Conservation (phyloP, 2,113 vertebrate species). For the Urocynchramus pylzowi region DNA sequence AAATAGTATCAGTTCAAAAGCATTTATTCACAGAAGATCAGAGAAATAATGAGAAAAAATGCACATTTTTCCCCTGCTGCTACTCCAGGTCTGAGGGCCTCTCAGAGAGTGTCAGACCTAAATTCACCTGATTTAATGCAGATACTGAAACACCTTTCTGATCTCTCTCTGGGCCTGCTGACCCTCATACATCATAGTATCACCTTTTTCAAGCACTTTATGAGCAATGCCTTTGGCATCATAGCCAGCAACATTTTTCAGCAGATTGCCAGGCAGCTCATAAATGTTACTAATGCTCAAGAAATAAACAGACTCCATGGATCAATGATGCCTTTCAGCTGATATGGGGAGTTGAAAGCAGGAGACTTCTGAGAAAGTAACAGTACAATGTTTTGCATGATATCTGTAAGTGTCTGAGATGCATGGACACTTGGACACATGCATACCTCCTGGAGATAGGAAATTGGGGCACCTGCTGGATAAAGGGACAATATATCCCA, state of each 20-base stretch:
- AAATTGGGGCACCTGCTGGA: background rate
- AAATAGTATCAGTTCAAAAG: background rate
- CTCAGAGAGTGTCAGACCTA: background rate
- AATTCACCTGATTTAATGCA: background rate
- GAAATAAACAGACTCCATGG: background rate
- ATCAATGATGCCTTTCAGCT: background rate
- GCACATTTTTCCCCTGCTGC: background rate
- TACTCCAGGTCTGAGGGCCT: background rate
- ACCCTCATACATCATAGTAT: background rate
- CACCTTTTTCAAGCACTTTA: background rate
- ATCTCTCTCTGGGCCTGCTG: background rate
- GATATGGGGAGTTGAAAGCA: background rate
- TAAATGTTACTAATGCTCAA: background rate
- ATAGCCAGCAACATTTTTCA: background rate
- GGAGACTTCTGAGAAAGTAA: background rate
- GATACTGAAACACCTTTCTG: background rate
- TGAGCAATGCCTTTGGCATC: background rate
- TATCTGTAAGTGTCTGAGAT: background rate
- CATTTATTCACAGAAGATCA: background rate
- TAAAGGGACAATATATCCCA: background rate
- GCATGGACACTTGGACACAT: too few species aligned
- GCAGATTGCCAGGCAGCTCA: background rate
- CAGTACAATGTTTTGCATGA: background rate
- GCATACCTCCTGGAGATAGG: background rate
- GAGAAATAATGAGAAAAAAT: background rate